Percentiles rank a stretch among this genome's conserved stretches.
These are phyloP conservation scores for Tinamus guttatus DNA, from an alignment of 2,113 vertebrate genomes.

Conservation along the genomic window DNA sequence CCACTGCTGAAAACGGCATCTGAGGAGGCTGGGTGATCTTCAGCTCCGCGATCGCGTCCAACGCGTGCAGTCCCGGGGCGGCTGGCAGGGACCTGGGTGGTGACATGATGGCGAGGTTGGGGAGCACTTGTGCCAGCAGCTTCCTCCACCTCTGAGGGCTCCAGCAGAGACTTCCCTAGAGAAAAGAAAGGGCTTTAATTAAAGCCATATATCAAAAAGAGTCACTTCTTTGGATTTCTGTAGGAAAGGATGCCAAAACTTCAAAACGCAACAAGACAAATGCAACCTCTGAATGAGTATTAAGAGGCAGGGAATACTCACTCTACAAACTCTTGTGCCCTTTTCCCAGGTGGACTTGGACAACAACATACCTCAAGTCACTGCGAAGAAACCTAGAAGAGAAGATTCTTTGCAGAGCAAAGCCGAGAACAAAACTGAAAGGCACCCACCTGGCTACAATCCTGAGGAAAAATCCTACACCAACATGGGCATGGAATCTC, in stretches of 20 bases:
- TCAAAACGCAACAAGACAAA: not conserved
- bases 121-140: not conserved
- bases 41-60: no score
- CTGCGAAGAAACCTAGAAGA: conserved; percentile 27
- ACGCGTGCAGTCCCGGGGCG: no score
- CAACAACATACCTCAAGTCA: not conserved
- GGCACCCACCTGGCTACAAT: conserved; percentile 45
- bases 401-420: conserved; percentile 47
- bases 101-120: no score
- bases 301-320: not conserved
- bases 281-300: not conserved
- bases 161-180: not conserved
- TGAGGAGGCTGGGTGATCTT: no score
- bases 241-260: not conserved
- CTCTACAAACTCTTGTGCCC: not conserved
- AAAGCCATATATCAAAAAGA: no score
- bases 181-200: not conserved
- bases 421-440: conserved; percentile 9
- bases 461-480: conserved; percentile 71
- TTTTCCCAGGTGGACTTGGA: conserved; percentile 65
- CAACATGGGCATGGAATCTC: conserved; percentile 71
- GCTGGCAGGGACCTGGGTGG: no score
- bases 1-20: no score
- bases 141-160: not conserved
- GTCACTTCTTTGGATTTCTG: not conserved